Percentiles rank a stretch among this genome's conserved stretches.
These are phyloP conservation scores for Chelonia mydas DNA, from an alignment of 2,797 vertebrate genomes.

Conservation along the genomic window DNA sequence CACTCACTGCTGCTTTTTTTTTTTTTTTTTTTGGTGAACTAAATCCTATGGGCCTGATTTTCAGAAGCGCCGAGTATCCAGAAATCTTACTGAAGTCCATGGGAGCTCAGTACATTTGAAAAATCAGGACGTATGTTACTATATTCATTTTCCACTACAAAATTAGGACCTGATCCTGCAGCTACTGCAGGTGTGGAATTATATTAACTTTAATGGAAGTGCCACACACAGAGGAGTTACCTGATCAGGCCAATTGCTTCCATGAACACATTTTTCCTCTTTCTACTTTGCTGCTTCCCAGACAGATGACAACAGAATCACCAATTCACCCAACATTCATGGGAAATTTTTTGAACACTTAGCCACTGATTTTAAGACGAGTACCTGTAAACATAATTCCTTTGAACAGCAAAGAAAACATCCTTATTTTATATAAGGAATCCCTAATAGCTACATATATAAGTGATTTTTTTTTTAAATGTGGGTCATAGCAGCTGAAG, in stretches of 20 bases:
- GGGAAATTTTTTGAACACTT: neutral
- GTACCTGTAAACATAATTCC: slow-evolving; percentile 58
- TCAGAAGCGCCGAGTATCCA: neutral
- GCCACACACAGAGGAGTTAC: neutral
- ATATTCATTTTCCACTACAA: neutral
- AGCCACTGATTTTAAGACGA: slow-evolving; percentile 35
- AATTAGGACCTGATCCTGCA: neutral
- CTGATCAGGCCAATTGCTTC: neutral
- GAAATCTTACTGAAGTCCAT: neutral
- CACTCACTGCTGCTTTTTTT: neutral
- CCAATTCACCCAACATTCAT: slow-evolving; percentile 39
- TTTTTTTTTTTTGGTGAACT: neutral
- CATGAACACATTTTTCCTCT: neutral
- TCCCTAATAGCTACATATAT: slow-evolving; percentile 69
- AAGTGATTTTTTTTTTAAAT: slow-evolving; percentile 60
- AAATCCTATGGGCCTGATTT: neutral
- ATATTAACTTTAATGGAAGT: neutral
- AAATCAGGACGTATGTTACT: neutral
- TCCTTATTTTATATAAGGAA: slow-evolving; percentile 67
- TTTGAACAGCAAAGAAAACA: slow-evolving; percentile 62
- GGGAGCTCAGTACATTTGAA: neutral
- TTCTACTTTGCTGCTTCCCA: neutral
- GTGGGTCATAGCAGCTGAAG: slow-evolving; percentile 37
- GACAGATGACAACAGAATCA: slow-evolving; percentile 26
- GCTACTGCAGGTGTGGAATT: neutral